Evolutionary conservation across 1,140 invertebrate genomes (phyloP), one percentile per base, ranked within the genome.

Genomic region (Drosophila pseudoobscura): DNA sequence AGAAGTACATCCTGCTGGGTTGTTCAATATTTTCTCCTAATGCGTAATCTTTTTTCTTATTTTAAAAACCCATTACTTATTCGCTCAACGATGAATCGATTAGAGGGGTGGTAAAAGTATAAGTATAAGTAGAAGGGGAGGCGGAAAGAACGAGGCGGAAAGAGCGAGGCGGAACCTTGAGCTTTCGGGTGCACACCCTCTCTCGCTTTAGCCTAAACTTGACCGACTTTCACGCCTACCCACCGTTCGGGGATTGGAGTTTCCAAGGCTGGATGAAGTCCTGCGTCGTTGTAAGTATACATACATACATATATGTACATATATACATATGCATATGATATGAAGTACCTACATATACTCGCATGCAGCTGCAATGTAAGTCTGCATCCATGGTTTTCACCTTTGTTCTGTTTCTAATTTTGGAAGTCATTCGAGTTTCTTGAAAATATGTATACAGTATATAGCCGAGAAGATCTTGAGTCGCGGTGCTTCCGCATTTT

Each of bases 191-290:
- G 51, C 46, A 56, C 59, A 13, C 44, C 15, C 35, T 53, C 35
- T 46, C 55, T 44, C 22, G 20, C 39, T 70, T 72, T 74, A 43
- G 71, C 60, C 70, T 74, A 74, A 74, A 74, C 71, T 74, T 74
- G 71, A 74, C 71, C 71, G 71, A 74, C 46, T 74, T 74, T 54
- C 22, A 63, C 55, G 68, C 68, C 65, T 59, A 59, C 54, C 11
- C 2, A 31, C 8, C 2, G 46, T 47, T 47, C 20, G 29, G 53
- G 53, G 17, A 11, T 60, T 61, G n/a, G n/a, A 54, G 39, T 72
- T 39, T 22, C 6, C 59, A 74, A 63, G 59, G 43, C 53, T 57
- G 31, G 29, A 6, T 20, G 8, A 13, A 17, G 62, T 31, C 62
- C 13, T 17, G 15, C 26, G 31, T 31, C 43, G 20, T 39, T 11